These are phyloP conservation scores for Phoebastria nigripes DNA, from an alignment of 2,797 vertebrate species.

Conservation along the genomic window DNA sequence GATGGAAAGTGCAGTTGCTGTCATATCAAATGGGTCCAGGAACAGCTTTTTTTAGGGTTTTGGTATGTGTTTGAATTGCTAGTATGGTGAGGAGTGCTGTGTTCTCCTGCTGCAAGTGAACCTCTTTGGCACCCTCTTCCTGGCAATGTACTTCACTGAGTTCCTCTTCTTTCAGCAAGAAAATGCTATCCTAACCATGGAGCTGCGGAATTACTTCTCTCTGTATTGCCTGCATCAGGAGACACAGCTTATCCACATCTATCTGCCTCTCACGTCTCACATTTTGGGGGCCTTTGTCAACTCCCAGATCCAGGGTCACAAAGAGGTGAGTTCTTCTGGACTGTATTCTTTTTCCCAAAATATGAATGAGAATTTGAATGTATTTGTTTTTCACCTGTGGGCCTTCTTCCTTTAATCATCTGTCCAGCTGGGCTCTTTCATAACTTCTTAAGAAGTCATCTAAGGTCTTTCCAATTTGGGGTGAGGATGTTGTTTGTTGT, in stretches of 20 bases:
- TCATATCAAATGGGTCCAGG: neutral
- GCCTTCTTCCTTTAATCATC: neutral
- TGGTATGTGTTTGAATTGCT: neutral
- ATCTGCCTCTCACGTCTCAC: slow-evolving; percentile 92
- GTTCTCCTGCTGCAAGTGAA: neutral
- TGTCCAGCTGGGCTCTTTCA: neutral
- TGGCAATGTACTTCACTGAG: neutral
- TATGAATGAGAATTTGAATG: neutral
- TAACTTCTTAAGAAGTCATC: neutral
- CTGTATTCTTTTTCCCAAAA: neutral
- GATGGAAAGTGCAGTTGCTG: neutral
- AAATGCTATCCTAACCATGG: slow-evolving; percentile 93
- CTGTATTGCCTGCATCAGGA: slow-evolving; percentile 97
- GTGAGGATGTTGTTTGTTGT: neutral
- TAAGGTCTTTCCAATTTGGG: neutral
- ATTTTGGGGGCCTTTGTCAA: slow-evolving; percentile 92
- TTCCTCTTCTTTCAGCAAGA: slow-evolving; percentile 83
- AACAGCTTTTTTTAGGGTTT: neutral
- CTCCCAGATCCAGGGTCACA: slow-evolving; percentile 96
- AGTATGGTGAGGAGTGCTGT: neutral
- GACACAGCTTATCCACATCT: slow-evolving; percentile 93
- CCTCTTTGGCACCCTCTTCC: neutral
- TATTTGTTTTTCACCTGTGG: neutral
- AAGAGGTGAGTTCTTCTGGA: slow-evolving; percentile 81
- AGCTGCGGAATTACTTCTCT: slow-evolving; percentile 95